These are phyloP conservation scores for Thera obeliscata DNA, from an alignment of 2,888 invertebrate species.

Conservation along the genomic window DNA sequence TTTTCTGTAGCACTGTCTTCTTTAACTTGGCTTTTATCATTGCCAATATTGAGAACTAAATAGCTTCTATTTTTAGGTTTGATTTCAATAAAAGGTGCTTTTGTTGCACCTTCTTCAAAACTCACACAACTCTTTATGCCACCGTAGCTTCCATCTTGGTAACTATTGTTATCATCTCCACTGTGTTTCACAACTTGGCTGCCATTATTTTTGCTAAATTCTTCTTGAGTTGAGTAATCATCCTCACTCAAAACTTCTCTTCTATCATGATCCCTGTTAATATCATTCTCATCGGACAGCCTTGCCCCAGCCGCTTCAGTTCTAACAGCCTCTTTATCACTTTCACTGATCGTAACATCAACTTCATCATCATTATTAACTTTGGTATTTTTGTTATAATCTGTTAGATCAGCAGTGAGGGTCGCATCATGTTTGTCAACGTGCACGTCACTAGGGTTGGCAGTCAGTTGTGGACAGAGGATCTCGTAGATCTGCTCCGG, in stretches of 20 bases:
- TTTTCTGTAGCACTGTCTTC: not conserved
- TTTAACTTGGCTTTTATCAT: not conserved
- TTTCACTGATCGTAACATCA: not conserved
- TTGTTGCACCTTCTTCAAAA: not conserved
- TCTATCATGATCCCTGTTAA: not conserved
- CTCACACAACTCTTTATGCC: not conserved
- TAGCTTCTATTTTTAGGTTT: not conserved
- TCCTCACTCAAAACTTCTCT: not conserved
- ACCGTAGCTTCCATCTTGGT: not conserved
- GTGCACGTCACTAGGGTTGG: not conserved
- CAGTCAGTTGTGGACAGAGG: constrained; percentile 26
- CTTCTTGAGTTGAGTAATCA: not conserved
- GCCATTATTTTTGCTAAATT: not conserved
- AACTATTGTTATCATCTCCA: not conserved
- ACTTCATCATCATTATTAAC: too few species aligned
- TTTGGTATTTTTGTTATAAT: too few species aligned
- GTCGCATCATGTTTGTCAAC: not conserved
- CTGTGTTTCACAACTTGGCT: not conserved
- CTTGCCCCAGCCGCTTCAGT: not conserved
- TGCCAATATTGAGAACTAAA: not conserved
- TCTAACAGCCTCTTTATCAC: not conserved
- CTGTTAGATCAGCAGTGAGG: not conserved
- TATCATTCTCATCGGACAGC: not conserved
- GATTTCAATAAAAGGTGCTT: not conserved
- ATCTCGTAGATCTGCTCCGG: constrained; percentile 55